A percentile compares a stretch with the other conserved stretches of the same genome.
Conservation (phyloP, 1,140 invertebrate species). For the Trissolcus basalis region DNA sequence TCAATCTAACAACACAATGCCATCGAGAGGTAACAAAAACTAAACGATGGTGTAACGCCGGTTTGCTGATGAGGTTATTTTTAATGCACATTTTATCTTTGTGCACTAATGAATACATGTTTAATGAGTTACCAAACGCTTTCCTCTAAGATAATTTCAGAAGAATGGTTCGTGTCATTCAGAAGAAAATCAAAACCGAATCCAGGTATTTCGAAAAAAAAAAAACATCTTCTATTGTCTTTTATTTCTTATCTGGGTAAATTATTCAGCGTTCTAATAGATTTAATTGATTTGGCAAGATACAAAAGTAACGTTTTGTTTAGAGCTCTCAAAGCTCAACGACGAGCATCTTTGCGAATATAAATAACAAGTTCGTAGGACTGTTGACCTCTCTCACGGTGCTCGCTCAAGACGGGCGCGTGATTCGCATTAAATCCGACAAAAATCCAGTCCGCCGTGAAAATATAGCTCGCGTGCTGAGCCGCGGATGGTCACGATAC, state of each 20-base stretch:
- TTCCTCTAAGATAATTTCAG: slow-evolving; percentile 30
- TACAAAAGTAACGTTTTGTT: not conserved
- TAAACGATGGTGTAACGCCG: slow-evolving; percentile 36
- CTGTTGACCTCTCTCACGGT: slow-evolving; percentile 18
- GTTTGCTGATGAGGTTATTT: slow-evolving; percentile 42
- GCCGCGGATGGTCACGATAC: not conserved
- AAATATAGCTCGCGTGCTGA: not conserved
- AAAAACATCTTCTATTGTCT: too few species aligned
- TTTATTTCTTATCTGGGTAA: too few species aligned
- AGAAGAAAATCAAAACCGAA: slow-evolving; percentile 12
- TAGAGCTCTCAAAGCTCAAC: too few species aligned
- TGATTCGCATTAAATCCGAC: slow-evolving; percentile 6
- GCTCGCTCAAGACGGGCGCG: slow-evolving; percentile 3
- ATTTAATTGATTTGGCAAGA: too few species aligned
- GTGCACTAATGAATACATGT: slow-evolving; percentile 32
- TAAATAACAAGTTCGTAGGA: slow-evolving; percentile 1
- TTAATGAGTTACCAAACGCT: slow-evolving; percentile 39
- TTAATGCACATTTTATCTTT: slow-evolving; percentile 43
- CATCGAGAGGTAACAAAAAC: slow-evolving; percentile 21
- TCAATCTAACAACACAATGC: slow-evolving; percentile 15
- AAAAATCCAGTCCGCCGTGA: not conserved
- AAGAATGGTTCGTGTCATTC: slow-evolving; percentile 9
- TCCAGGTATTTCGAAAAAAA: too few species aligned
- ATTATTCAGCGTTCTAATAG: too few species aligned
- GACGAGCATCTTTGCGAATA: not conserved